These are phyloP conservation scores for Spisula subtruncata DNA, from an alignment of 2,888 invertebrate genomes.

Conservation along the genomic window DNA sequence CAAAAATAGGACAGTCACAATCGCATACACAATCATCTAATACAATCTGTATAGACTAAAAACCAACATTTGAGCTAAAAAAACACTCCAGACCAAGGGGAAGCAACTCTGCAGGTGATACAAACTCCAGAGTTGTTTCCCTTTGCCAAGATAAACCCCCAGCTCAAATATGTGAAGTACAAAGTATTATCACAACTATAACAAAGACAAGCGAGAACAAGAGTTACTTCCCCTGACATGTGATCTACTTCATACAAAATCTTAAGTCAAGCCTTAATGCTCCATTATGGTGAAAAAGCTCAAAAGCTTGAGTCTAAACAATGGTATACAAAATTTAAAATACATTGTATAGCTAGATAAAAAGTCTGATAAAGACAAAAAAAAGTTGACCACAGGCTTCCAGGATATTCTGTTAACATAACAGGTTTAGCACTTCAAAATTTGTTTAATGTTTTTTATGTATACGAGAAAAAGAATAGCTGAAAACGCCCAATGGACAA, in stretches of 20 bases:
- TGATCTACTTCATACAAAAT: constrained; percentile 54
- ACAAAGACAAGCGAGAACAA: constrained; percentile 65
- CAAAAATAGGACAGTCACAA: constrained; percentile 70
- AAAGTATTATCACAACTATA: constrained; percentile 66
- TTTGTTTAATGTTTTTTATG: neutral
- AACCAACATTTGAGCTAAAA: constrained; percentile 58
- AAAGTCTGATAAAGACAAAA: constrained; percentile 14
- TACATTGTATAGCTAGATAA: constrained; percentile 8
- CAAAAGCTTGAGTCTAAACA: constrained; percentile 26
- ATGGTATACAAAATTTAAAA: constrained; percentile 28
- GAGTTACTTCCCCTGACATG: constrained; percentile 48
- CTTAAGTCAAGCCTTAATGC: constrained; percentile 43
- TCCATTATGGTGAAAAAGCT: constrained; percentile 50
- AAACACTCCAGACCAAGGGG: constrained; percentile 34
- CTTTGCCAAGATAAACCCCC: constrained; percentile 24
- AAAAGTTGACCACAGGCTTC: neutral
- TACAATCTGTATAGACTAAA: constrained; percentile 52
- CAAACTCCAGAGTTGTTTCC: constrained; percentile 32
- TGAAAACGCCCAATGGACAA: neutral
- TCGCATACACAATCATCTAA: constrained; percentile 58
- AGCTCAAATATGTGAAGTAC: constrained; percentile 45
- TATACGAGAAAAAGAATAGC: neutral
- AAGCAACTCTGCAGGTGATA: constrained; percentile 43
- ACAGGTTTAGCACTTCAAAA: neutral
- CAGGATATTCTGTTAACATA: neutral